phyloP scores from a whole-genome alignment of 2,113 vertebrate species.

The Melanotaenia duboulayi region DNA sequence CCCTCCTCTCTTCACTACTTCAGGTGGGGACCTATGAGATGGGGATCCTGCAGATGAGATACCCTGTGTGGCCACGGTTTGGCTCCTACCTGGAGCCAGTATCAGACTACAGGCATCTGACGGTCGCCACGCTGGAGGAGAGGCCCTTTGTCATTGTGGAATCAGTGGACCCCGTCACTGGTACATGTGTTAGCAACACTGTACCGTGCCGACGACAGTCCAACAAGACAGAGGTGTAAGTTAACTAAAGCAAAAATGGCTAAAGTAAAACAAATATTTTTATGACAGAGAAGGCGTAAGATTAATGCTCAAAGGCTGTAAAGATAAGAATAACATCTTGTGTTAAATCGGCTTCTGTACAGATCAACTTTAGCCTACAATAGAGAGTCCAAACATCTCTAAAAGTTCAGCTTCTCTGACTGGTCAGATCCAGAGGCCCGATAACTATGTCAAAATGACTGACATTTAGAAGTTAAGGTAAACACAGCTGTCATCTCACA shows the following conservation, averaged over 20 bases:
- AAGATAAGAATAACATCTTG: no score
- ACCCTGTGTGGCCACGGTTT: constrained; percentile 97
- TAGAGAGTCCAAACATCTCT: no score
- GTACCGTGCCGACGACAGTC: constrained; percentile 96
- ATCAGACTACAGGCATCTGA: constrained; percentile 92
- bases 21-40: constrained; percentile 94
- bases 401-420: no score
- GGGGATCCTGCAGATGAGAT: constrained; percentile 94
- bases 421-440: no score
- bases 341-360: no score
- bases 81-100: constrained; percentile 91
- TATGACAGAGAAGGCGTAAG: no score
- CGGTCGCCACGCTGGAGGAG: constrained; percentile 96
- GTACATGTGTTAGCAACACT: constrained; percentile 95
- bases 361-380: no score
- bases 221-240: constrained; percentile 92
- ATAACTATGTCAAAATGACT: no score
- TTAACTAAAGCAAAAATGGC: neutral
- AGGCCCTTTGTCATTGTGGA: constrained; percentile 98
- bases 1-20: neutral
- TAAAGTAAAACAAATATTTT: no score
- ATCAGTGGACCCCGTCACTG: constrained; percentile 89
- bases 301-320: no score
- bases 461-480: no score
- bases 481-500: no score